These are phyloP conservation scores for Cantharis lateralis DNA, from an alignment of 2,888 invertebrate genomes.

Conservation along the genomic window DNA sequence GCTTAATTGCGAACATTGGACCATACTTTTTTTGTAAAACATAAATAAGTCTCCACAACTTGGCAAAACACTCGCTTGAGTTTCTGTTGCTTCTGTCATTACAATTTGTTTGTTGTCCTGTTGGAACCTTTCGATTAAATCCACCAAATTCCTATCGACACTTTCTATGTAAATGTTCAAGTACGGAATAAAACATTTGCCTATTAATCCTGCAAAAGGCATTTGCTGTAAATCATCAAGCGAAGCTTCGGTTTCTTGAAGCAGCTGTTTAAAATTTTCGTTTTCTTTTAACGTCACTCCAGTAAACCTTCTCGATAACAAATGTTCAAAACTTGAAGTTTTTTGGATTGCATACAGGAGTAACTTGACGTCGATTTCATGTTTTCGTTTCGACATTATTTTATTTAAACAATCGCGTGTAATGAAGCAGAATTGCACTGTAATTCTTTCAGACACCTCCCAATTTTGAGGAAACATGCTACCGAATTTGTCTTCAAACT, in stretches of 20 bases:
- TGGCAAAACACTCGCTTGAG: conserved; percentile 70
- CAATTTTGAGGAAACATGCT: conserved; percentile 89
- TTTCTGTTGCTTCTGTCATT: conserved; percentile 52
- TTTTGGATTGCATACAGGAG: conserved; percentile 93
- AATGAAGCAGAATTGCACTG: conserved; percentile 84
- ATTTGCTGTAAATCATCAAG: conserved; percentile 2
- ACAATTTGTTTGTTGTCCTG: conserved; percentile 43
- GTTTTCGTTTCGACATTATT: conserved; percentile 81
- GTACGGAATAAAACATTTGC: conserved; percentile 92
- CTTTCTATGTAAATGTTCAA: conserved; percentile 94
- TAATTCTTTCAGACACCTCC: conserved; percentile 93
- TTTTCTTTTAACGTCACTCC: conserved; percentile 54
- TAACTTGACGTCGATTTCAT: conserved; percentile 92
- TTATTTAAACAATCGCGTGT: conserved; percentile 77
- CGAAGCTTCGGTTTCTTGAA: neutral
- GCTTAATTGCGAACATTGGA: conserved; percentile 93
- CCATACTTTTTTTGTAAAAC: conserved; percentile 96
- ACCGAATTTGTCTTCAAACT: conserved; percentile 89
- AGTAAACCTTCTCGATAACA: conserved; percentile 84
- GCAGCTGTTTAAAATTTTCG: conserved; percentile 1
- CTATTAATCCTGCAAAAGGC: conserved; percentile 80
- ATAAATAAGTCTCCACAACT: conserved; percentile 96
- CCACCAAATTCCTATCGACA: conserved; percentile 85
- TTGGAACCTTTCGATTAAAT: conserved; percentile 71
- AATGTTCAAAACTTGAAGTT: conserved; percentile 88